These are phyloP conservation scores for Pangasianodon hypophthalmus DNA, from an alignment of 2,113 vertebrate species.

Conservation along the genomic window DNA sequence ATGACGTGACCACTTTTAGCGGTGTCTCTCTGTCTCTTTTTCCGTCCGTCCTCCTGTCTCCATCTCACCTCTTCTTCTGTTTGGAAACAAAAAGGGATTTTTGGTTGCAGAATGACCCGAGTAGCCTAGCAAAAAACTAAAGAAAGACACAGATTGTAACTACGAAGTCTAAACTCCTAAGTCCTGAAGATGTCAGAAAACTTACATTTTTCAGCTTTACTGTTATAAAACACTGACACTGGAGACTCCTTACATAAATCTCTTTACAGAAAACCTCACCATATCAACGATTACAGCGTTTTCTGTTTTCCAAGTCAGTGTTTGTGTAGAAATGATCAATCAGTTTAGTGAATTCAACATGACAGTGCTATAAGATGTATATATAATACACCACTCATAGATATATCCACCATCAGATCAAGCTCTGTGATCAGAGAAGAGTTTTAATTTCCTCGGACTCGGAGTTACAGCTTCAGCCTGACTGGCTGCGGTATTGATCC, in stretches of 20 bases:
- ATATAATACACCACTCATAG: neutral
- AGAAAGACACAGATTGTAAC: too few relatives aligned
- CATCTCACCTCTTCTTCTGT: neutral
- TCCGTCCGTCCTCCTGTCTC: neutral
- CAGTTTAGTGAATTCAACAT: neutral
- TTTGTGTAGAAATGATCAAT: neutral
- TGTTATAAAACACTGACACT: neutral
- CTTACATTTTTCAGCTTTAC: too few relatives aligned
- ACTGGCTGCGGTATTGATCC: slow-evolving; percentile 46
- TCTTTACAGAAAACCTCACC: too few relatives aligned
- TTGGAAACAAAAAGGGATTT: neutral
- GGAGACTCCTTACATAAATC: neutral
- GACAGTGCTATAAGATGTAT: neutral
- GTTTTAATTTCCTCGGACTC: slow-evolving; percentile 37
- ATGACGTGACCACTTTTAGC: neutral
- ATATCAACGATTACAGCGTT: too few relatives aligned
- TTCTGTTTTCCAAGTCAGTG: neutral
- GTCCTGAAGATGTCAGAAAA: too few relatives aligned
- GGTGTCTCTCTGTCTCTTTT: neutral
- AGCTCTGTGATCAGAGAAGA: neutral
- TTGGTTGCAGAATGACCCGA: neutral
- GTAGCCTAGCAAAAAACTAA: neutral
- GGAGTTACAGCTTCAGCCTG: slow-evolving; percentile 26
- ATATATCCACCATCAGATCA: neutral
- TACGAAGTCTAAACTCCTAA: too few relatives aligned